phyloP scores from a whole-genome alignment of 2,113 vertebrate species.

The Taurulus bubalis region DNA sequence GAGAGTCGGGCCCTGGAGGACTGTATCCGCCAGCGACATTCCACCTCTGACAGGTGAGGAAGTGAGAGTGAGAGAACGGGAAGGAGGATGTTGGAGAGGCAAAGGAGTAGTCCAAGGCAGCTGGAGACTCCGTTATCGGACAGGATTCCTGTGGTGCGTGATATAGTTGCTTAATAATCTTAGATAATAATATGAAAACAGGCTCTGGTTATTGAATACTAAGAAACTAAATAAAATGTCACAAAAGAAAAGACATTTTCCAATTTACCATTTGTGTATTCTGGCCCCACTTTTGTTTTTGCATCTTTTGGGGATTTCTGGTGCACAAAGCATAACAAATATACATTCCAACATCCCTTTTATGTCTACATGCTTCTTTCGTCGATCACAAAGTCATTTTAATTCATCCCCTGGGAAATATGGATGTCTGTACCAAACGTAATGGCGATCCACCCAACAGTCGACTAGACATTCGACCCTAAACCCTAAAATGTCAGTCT shows the following conservation, averaged over 20 bases:
- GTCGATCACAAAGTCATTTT: not conserved
- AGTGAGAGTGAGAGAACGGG: constrained; percentile 82
- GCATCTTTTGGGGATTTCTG: not conserved
- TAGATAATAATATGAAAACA: constrained; percentile 11
- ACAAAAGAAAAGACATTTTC: not conserved
- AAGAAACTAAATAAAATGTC: not conserved
- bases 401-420: not conserved
- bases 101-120: constrained; percentile 75
- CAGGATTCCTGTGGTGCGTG: constrained; percentile 40
- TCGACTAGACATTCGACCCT: not conserved
- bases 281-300: not conserved
- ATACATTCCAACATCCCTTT: not conserved
- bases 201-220: not conserved
- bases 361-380: not conserved
- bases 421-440: not conserved
- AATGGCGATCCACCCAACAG: not conserved
- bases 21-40: constrained; percentile 80
- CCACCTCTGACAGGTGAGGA: constrained; percentile 84
- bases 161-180: constrained; percentile 2
- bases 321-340: not conserved
- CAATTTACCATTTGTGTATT: not conserved
- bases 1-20: constrained; percentile 67
- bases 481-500: not conserved
- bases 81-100: constrained; percentile 74
- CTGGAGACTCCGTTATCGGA: constrained; percentile 77